phyloP scores from a whole-genome alignment of 1,140 invertebrate genomes.

The Drosophila kurseongensis region DNA sequence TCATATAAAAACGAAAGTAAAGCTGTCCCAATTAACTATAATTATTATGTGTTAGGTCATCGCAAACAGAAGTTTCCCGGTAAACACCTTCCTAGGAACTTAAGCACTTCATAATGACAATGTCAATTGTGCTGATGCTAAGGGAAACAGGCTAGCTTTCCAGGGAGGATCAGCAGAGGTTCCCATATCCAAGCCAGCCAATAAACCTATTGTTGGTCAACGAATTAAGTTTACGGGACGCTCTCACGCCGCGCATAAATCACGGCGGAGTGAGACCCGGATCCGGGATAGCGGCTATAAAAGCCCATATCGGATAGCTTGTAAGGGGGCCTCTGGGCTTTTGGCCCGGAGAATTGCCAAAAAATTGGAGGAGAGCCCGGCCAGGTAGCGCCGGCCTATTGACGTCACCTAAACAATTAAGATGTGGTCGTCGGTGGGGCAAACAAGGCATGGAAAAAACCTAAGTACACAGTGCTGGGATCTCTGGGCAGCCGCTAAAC shows the following conservation, averaged over 20 bases:
- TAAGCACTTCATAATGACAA: constrained; percentile 11
- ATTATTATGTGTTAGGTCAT: constrained; percentile 13
- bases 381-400: constrained; percentile 49
- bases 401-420: constrained; percentile 79
- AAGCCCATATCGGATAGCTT: constrained; percentile 18
- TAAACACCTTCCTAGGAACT: constrained; percentile 23
- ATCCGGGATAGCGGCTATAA: constrained; percentile 53
- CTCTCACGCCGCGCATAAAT: constrained; percentile 75
- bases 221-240: constrained; percentile 43
- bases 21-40: neutral
- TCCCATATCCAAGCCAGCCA: constrained; percentile 16
- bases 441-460: constrained; percentile 73
- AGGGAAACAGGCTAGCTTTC: constrained; percentile 11
- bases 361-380: constrained; percentile 14
- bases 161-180: constrained; percentile 8
- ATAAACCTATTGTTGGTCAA: constrained; percentile 63
- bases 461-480: constrained; percentile 43
- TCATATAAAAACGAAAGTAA: constrained; percentile 6
- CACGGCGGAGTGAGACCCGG: constrained; percentile 46
- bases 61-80: constrained; percentile 22
- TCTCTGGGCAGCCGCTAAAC: constrained; percentile 35
- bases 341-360: constrained; percentile 18
- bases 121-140: constrained; percentile 25
- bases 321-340: constrained; percentile 64
- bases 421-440: constrained; percentile 11